phyloP scores from a whole-genome alignment of 2,113 vertebrate genomes.

The Aramus guarauna region DNA sequence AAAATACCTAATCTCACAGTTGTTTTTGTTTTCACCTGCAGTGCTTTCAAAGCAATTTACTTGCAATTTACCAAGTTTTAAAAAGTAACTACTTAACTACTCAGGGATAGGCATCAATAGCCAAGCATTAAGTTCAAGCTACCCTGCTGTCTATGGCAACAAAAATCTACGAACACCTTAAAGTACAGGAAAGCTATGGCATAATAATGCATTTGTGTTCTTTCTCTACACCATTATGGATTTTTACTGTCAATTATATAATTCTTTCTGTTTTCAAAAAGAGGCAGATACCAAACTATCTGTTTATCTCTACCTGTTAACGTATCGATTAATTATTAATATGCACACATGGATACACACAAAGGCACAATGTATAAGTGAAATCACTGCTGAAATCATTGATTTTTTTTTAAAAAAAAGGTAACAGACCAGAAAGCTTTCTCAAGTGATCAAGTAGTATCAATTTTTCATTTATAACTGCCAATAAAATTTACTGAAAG shows the following conservation, averaged over 20 bases:
- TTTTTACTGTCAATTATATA: neutral
- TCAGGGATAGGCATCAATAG: neutral
- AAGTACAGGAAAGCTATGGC: neutral
- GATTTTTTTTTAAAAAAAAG: neutral
- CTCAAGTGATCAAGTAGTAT: neutral
- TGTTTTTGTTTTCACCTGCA: neutral
- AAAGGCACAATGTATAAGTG: neutral
- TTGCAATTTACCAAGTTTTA: neutral
- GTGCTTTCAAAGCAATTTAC: neutral
- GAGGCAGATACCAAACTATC: neutral
- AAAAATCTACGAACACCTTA: neutral
- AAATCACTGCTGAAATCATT: neutral
- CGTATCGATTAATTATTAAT: neutral
- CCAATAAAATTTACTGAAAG: neutral
- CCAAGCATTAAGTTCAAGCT: neutral
- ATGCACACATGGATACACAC: neutral
- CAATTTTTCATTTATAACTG: neutral
- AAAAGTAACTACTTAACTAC: neutral
- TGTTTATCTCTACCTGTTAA: neutral
- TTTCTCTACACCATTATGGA: neutral
- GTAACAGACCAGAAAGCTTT: neutral
- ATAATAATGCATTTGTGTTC: neutral
- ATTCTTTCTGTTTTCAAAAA: neutral
- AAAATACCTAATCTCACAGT: neutral
- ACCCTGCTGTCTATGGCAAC: neutral